Conservation (phyloP, 2,888 invertebrate species). For the Azorinus chamasolen region DNA sequence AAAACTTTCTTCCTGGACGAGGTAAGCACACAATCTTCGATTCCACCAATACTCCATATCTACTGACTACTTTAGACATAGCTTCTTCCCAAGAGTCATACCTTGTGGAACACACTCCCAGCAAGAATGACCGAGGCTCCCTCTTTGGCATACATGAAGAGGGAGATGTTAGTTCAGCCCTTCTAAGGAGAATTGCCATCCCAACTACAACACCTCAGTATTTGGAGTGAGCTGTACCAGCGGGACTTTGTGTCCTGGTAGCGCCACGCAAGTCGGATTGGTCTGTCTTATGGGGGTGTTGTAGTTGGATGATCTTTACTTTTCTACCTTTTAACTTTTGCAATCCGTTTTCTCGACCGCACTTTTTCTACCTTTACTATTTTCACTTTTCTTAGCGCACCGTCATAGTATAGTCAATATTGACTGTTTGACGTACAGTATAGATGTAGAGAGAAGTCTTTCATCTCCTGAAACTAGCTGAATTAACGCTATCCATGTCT, state of each 20-base stretch:
- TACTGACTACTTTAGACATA: slow-evolving; percentile 12
- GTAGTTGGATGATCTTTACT: background rate
- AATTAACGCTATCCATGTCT: background rate
- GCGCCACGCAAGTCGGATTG: slow-evolving; percentile 3
- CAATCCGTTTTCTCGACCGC: background rate
- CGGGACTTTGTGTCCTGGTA: background rate
- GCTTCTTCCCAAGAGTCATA: slow-evolving; percentile 16
- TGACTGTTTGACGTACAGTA: background rate
- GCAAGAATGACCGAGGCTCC: slow-evolving; percentile 19
- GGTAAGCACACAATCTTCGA: background rate
- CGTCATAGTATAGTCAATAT: background rate
- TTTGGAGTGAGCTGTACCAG: background rate
- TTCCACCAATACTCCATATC: background rate
- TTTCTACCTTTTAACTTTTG: slow-evolving; percentile 1
- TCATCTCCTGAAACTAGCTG: background rate
- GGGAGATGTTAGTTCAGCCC: background rate
- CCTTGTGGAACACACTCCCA: slow-evolving; percentile 8
- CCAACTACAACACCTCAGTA: background rate
- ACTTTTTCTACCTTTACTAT: background rate
- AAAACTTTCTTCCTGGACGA: background rate
- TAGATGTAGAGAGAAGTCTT: background rate
- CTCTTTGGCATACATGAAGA: slow-evolving; percentile 21
- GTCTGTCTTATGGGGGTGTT: background rate
- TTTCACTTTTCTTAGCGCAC: background rate
- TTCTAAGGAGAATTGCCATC: no score